phyloP scores from a whole-genome alignment of 1,140 invertebrate genomes.

The Drosophila nigrodunni region DNA sequence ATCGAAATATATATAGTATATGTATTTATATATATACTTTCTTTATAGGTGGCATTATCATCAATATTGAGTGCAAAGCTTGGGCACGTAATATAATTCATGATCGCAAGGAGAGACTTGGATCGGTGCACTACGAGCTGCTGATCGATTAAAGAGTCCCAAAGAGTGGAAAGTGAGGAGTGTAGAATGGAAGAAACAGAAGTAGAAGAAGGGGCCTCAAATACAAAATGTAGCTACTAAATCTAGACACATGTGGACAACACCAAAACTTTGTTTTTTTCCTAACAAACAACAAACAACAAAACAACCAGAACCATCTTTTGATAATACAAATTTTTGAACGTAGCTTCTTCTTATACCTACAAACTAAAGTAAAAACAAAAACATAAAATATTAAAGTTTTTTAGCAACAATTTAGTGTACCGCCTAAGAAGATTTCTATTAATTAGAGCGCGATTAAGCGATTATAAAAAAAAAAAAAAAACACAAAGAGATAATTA shows the following conservation, averaged over 20 bases:
- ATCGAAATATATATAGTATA: not conserved
- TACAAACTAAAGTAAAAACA: constrained; percentile 7
- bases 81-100: constrained; percentile 95
- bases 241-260: constrained; percentile 17
- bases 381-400: constrained; percentile 10
- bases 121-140: constrained; percentile 95
- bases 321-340: constrained; percentile 49
- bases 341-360: constrained; percentile 55
- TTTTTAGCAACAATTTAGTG: constrained; percentile 42
- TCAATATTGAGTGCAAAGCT: constrained; percentile 95
- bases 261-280: constrained; percentile 47
- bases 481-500: constrained; percentile 25
- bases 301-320: constrained; percentile 37
- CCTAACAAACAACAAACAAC: constrained; percentile 19
- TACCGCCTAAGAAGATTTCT: constrained; percentile 52
- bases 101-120: constrained; percentile 91
- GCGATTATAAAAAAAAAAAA: constrained; percentile 39
- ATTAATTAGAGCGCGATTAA: constrained; percentile 59
- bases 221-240: constrained; percentile 30
- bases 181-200: too few species aligned
- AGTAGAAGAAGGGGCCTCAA: too few species aligned
- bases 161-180: not conserved
- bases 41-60: constrained; percentile 91
- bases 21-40: not conserved
- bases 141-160: constrained; percentile 90